phyloP scores from a whole-genome alignment of 2,113 vertebrate species.

The Apaloderma vittatum region DNA sequence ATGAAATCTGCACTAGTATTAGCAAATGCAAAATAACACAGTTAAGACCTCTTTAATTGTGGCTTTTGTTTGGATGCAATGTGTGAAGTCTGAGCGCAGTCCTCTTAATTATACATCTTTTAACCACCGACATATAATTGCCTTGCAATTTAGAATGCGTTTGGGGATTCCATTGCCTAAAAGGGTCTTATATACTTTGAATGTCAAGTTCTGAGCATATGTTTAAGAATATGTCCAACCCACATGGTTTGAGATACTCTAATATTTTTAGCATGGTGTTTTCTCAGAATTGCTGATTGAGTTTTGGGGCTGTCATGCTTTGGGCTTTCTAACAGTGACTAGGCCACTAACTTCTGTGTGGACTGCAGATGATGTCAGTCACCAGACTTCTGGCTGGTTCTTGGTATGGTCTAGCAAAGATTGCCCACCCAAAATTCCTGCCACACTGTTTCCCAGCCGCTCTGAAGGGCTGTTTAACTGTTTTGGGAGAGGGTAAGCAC shows the following conservation, averaged over 20 bases:
- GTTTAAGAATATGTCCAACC: constrained; percentile 5
- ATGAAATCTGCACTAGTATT: neutral
- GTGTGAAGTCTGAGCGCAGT: constrained; percentile 41
- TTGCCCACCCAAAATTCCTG: neutral
- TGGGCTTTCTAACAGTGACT: neutral
- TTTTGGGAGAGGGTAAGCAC: neutral
- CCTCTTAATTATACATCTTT: constrained; percentile 63
- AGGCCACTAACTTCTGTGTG: neutral
- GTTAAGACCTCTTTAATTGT: neutral
- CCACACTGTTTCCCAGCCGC: neutral
- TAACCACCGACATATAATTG: constrained; percentile 49
- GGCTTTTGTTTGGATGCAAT: constrained; percentile 50
- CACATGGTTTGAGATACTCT: neutral
- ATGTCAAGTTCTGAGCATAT: constrained; percentile 27
- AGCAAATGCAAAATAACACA: neutral
- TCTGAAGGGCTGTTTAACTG: neutral
- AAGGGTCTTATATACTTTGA: neutral
- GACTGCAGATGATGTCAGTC: neutral
- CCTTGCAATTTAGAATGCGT: constrained; percentile 48
- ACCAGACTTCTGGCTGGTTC: neutral
- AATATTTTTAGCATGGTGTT: neutral
- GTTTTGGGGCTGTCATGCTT: neutral
- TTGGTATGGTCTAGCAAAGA: neutral
- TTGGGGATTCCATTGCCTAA: constrained; percentile 57
- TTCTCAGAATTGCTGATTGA: neutral